Evolutionary conservation across 2,113 vertebrate genomes (phyloP).

Genomic region (Tricholaema leucomelas): DNA sequence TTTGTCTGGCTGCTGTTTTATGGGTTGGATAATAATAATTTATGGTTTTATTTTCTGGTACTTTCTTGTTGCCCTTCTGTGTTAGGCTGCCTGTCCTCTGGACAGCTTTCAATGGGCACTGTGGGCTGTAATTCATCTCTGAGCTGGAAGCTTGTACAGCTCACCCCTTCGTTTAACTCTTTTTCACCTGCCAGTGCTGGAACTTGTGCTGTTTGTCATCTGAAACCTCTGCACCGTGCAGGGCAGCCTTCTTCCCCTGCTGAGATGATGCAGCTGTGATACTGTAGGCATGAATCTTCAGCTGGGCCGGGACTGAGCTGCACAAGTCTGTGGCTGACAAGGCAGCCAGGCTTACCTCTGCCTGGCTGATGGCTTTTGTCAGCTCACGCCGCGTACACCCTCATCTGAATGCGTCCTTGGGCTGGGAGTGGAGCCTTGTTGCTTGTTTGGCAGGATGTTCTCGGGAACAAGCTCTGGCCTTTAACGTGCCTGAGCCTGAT

Average conservation of each 20-base stretch:
- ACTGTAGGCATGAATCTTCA: fast-evolving
- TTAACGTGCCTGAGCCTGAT: neutral
- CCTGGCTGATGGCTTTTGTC: neutral
- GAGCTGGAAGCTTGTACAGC: neutral
- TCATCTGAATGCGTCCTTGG: neutral
- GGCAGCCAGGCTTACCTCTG: neutral
- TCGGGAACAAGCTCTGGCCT: neutral
- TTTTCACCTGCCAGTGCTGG: neutral
- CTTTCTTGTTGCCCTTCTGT: neutral
- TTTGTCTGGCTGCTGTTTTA: neutral
- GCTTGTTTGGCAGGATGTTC: neutral
- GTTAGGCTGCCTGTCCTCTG: neutral
- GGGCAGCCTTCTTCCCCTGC: neutral
- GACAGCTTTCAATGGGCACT: neutral
- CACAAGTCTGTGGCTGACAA: neutral
- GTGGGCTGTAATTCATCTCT: neutral
- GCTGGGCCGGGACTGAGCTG: neutral
- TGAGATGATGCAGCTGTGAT: neutral
- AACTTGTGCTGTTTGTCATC: neutral
- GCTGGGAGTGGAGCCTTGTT: neutral
- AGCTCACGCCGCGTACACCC: neutral
- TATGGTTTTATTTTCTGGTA: neutral
- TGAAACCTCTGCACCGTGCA: neutral
- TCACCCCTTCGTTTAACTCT: neutral
- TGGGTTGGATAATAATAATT: neutral